A percentile compares a stretch with the other conserved stretches of the same genome.
Evolutionary conservation across 2,888 invertebrate species (phyloP).

Genomic region (Gibbula magus): DNA sequence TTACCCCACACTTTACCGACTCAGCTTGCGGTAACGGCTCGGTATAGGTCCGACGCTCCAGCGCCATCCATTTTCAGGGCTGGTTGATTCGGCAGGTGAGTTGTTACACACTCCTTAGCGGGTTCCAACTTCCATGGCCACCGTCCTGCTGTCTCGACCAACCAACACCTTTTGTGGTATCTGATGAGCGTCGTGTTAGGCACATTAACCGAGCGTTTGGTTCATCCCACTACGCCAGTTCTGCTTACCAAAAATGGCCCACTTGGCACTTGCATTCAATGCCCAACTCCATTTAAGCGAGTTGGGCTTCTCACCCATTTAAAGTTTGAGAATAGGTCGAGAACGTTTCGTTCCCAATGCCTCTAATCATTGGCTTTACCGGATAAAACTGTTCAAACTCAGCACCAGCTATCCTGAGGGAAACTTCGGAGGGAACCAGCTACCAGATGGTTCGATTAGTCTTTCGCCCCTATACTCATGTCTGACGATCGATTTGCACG

Average conservation of each 20-base stretch:
- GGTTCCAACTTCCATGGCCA: slow-evolving; percentile 87
- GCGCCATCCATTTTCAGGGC: no score
- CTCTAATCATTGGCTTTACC: no score
- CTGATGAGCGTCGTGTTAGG: slow-evolving; percentile 80
- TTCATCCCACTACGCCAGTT: slow-evolving; percentile 88
- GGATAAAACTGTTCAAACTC: no score
- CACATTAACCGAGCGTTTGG: slow-evolving; percentile 84
- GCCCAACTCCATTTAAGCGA: slow-evolving; percentile 79
- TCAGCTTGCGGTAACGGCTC: slow-evolving; percentile 72
- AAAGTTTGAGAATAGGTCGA: no score
- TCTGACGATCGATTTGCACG: no score
- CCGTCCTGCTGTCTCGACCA: slow-evolving; percentile 83
- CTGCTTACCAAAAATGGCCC: slow-evolving; percentile 86
- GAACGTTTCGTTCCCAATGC: slow-evolving; percentile 83
- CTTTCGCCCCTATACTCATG: no score
- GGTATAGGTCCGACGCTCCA: no score
- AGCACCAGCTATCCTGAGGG: no score
- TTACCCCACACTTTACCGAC: slow-evolving; percentile 34
- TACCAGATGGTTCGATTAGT: no score
- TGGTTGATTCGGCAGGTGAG: no score
- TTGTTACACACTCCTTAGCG: no score
- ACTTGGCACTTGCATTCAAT: slow-evolving; percentile 76
- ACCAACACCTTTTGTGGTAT: slow-evolving; percentile 81
- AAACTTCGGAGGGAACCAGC: no score
- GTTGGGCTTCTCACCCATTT: slow-evolving; percentile 83